Percentiles rank a stretch among this genome's conserved stretches.
Conservation (phyloP, 2,888 invertebrate genomes). For the Brenthis daphne region DNA sequence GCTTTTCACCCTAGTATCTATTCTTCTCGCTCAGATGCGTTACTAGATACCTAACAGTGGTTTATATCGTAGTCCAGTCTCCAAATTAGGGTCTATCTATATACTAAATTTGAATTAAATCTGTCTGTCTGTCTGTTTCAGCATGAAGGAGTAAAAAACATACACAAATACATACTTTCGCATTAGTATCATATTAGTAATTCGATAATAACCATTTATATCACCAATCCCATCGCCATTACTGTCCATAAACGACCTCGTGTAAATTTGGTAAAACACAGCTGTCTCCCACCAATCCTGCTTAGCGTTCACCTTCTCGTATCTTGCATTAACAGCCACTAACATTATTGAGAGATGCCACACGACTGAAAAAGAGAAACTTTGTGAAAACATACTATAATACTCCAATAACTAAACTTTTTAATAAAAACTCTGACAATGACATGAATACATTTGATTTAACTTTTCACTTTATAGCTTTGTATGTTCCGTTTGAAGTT, state of each 20-base stretch:
- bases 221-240: constrained; percentile 88
- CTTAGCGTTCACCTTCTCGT: constrained; percentile 56
- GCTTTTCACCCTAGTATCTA: background rate
- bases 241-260: constrained; percentile 90
- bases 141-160: background rate
- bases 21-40: background rate
- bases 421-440: constrained; percentile 18
- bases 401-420: background rate
- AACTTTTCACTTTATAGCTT: constrained; percentile 10
- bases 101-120: too few relatives aligned
- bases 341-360: constrained; percentile 50
- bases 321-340: constrained; percentile 47
- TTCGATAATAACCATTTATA: constrained; percentile 62
- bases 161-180: background rate
- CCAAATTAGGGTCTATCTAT: background rate
- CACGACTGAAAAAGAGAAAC: constrained; percentile 50
- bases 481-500: constrained; percentile 3
- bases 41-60: background rate
- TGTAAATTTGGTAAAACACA: constrained; percentile 90
- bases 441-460: constrained; percentile 18
- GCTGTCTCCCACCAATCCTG: constrained; percentile 90
- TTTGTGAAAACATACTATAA: constrained; percentile 1
- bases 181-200: background rate
- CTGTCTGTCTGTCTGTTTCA: too few relatives aligned
- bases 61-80: background rate